Percentiles rank a stretch among this genome's conserved stretches.
Conservation (phyloP, 2,113 vertebrate genomes). For the Triplophysa siluroides region DNA sequence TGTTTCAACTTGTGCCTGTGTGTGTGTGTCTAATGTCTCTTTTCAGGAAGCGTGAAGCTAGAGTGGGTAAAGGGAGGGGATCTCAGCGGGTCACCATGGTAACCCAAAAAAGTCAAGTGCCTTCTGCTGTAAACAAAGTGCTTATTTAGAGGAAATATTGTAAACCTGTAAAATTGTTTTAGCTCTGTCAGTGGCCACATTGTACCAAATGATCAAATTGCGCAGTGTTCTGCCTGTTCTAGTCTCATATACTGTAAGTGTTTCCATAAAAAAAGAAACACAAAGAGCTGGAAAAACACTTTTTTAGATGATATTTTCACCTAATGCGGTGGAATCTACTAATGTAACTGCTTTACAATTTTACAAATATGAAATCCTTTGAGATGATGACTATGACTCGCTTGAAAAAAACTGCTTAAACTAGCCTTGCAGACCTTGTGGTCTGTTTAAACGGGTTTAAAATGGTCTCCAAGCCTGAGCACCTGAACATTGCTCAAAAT, state of each 20-base stretch:
- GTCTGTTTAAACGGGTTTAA: no score
- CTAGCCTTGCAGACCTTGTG: no score
- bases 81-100: slow-evolving; percentile 42
- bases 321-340: not conserved
- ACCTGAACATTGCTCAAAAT: no score
- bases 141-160: slow-evolving; percentile 70
- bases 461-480: no score
- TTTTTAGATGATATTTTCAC: slow-evolving; percentile 12
- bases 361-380: no score
- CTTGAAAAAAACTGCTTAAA: no score
- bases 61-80: slow-evolving; percentile 28
- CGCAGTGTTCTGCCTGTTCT: slow-evolving; percentile 20
- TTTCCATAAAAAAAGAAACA: not conserved
- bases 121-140: slow-evolving; percentile 75
- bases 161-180: slow-evolving; percentile 53
- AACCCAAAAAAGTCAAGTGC: slow-evolving; percentile 70
- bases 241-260: not conserved
- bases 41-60: slow-evolving; percentile 16
- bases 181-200: slow-evolving; percentile 36
- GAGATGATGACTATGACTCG: no score
- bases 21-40: slow-evolving; percentile 32
- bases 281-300: not conserved
- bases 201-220: slow-evolving; percentile 33
- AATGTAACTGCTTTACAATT: not conserved
- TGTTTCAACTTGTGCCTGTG: not conserved